Evolutionary conservation across 2,113 vertebrate species (phyloP).

Genomic region (Nesogale talazaci): DNA sequence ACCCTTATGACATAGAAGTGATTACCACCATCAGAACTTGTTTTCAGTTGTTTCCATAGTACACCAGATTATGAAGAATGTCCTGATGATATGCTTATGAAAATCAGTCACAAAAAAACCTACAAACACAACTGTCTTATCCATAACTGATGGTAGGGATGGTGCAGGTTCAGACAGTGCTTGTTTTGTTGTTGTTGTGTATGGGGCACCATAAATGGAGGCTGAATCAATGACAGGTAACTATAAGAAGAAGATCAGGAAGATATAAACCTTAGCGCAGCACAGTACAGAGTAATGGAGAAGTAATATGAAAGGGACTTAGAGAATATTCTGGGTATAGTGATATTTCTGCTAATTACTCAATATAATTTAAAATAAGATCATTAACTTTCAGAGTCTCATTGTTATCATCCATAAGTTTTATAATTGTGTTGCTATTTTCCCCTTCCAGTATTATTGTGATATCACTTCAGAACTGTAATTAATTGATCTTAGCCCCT

Average conservation of each 20-base stretch:
- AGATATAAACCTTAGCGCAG: not conserved
- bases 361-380: not conserved
- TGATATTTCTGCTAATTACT: not conserved
- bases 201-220: not conserved
- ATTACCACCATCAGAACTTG: not conserved
- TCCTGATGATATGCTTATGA: not conserved
- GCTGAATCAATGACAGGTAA: not conserved
- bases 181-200: not conserved
- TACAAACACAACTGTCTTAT: not conserved
- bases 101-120: not conserved
- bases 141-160: not conserved
- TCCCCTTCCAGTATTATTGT: not conserved
- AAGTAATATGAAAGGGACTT: no score
- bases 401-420: not conserved
- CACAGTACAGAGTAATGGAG: fast-evolving
- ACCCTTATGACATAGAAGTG: not conserved
- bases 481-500: not conserved
- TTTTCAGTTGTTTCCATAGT: not conserved
- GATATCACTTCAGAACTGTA: not conserved
- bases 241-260: not conserved
- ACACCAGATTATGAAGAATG: not conserved
- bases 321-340: not conserved
- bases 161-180: not conserved
- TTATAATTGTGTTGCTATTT: not conserved
- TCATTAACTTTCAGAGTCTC: not conserved